These are phyloP conservation scores for Meriones psammophilus DNA, from an alignment of 2,797 vertebrate species.

Conservation along the genomic window DNA sequence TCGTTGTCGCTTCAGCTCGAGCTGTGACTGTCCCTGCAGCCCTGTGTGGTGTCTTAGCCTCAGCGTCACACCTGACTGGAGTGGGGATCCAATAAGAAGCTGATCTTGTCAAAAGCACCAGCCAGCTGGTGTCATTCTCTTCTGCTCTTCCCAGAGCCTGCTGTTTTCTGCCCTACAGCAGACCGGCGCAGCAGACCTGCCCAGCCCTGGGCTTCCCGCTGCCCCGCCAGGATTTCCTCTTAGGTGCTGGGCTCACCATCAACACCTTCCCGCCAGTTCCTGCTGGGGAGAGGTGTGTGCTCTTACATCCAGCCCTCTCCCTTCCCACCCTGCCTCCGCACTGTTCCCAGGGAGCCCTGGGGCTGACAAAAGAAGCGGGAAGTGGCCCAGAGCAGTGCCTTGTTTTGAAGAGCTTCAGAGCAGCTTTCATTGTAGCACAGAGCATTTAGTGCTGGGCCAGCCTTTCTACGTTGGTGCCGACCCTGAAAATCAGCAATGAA, in stretches of 20 bases:
- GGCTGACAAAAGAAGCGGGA: neutral
- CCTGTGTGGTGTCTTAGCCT: neutral
- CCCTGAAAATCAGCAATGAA: neutral
- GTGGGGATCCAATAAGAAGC: neutral
- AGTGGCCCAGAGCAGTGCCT: neutral
- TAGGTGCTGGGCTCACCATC: neutral
- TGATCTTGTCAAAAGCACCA: neutral
- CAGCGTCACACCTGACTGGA: neutral
- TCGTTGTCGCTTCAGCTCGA: neutral
- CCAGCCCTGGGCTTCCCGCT: neutral
- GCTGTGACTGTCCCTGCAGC: neutral
- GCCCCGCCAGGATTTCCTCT: neutral
- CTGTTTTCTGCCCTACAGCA: no score
- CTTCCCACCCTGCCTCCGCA: neutral
- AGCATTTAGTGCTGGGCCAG: neutral
- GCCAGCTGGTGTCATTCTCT: no score
- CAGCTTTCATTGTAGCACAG: neutral
- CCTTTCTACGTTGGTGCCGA: neutral
- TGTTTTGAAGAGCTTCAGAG: constrained; percentile 6
- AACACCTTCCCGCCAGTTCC: neutral
- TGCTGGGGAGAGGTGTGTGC: neutral
- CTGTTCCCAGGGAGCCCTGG: neutral
- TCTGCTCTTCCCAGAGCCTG: no score
- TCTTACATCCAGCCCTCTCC: neutral
- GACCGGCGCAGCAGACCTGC: neutral